Base-by-base conservation (phyloP, 2,888 invertebrate genomes). In the Dryococelus australis region DNA sequence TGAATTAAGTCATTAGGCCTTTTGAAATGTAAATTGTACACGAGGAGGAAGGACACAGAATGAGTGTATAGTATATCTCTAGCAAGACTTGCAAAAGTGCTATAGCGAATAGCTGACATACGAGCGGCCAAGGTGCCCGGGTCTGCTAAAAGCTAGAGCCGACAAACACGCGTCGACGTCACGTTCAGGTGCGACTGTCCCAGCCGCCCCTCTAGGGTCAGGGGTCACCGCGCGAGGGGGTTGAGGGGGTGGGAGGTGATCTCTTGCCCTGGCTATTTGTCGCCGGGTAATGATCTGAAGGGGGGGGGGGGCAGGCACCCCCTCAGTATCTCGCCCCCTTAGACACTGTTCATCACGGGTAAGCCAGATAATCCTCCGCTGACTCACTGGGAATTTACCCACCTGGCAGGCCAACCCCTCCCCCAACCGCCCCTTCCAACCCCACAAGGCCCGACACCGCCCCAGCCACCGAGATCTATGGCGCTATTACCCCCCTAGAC, bases 291-390 rank as follows among this genome's bases (percentile, higher is more conserved):
- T 87, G 87, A 87, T 83, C 83, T 83, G 83, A 83, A 83, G 83
- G 83, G 28, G 43, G 20, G 2, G 20, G 28, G 83, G 83, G 28
- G 43, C 35, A 10, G 20, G 28, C 35, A 8, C 83, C 28, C 83
- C 85, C 51, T 20, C 35, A 35, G 35, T 35, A 35, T 35, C 47
- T 12, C 80, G 26, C 84, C 51, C 87, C 84, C 51, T 26, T 43
- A 43, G 85, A 79, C 86, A 83, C 53, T 87, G 87, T 86, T 87
- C 87, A 87, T 87, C 87, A 87, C 87, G 83, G n/a, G 87, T 87
- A 87, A 87, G 87, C 87, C 87, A 87, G 87, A 87, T 87, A 87
- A 87, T 85, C 87, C 87, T 83, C 65, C 86, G 87, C 86, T 87
- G 87, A 87, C 87, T 87, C 87, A 87, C 86, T 87, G 87, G 86